These are phyloP conservation scores for Eufriesea mexicana DNA, from an alignment of 1,140 invertebrate genomes.

Conservation along the genomic window DNA sequence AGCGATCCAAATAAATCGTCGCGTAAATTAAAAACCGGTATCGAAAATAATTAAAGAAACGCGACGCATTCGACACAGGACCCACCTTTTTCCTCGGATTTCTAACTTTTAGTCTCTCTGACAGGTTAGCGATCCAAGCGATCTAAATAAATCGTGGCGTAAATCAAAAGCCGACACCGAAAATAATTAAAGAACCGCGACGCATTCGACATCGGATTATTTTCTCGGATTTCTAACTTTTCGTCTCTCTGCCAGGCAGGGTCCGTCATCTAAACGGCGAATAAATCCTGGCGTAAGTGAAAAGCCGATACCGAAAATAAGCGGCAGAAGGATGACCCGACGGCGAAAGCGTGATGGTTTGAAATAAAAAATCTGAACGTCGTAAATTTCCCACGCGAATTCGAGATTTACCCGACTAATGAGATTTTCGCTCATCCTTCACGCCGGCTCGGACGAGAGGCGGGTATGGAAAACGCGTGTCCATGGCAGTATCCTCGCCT, in stretches of 20 bases:
- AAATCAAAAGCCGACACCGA: background rate
- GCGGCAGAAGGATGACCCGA: no score
- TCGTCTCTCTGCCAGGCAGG: no score
- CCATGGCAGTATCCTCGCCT: conserved; percentile 14
- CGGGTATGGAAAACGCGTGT: background rate
- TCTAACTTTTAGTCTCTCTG: no score
- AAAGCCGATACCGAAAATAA: no score
- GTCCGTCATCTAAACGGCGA: no score
- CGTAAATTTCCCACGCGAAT: conserved; percentile 12
- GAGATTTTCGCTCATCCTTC: conserved; percentile 45
- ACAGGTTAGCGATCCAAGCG: background rate
- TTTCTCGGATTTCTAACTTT: no score
- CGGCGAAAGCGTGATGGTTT: background rate
- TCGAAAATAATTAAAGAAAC: no score
- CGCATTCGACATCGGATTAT: no score
- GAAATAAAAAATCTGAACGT: background rate
- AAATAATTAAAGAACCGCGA: no score
- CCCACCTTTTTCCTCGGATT: no score
- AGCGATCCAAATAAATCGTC: background rate
- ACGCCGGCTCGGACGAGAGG: background rate
- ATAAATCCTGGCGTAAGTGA: no score
- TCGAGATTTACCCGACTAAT: conserved; percentile 25
- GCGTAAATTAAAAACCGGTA: background rate
- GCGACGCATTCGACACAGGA: no score
- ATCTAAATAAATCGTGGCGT: background rate